phyloP scores from a whole-genome alignment of 2,797 vertebrate genomes.

The Chelon auratus region DNA sequence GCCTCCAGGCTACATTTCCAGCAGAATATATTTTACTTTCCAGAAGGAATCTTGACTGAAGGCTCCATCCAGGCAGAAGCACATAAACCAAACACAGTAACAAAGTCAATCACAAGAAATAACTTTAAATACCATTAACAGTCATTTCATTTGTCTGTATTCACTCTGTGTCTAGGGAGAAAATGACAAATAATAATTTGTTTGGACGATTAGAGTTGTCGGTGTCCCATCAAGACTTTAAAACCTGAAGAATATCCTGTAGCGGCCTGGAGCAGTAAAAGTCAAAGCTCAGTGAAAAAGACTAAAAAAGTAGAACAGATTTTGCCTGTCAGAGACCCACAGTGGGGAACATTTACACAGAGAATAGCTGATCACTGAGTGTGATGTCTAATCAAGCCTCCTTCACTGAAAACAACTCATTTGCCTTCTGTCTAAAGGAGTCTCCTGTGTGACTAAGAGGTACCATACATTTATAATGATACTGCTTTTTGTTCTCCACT shows the following conservation, averaged over 20 bases:
- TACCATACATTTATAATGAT: slow-evolving; percentile 27
- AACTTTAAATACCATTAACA: slow-evolving; percentile 6
- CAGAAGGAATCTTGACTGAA: slow-evolving; percentile 18
- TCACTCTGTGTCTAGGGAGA: neutral
- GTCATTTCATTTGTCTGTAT: neutral
- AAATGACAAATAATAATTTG: slow-evolving; percentile 2
- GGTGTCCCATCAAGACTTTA: neutral
- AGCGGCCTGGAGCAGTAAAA: neutral
- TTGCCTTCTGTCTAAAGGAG: slow-evolving; percentile 26
- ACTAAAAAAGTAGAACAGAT: neutral
- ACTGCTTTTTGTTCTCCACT: slow-evolving; percentile 25
- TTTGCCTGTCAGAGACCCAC: neutral
- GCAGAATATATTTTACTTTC: slow-evolving; percentile 29
- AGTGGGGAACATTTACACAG: slow-evolving; percentile 15
- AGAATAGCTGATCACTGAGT: slow-evolving; percentile 31
- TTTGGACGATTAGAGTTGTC: neutral
- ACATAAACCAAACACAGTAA: slow-evolving; percentile 2
- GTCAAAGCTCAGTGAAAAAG: neutral
- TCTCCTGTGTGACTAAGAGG: neutral
- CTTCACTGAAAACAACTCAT: slow-evolving; percentile 38
- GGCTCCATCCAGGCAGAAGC: slow-evolving; percentile 6
- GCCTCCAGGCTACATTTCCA: slow-evolving; percentile 39
- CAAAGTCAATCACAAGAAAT: neutral
- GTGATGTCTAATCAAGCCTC: slow-evolving; percentile 29
- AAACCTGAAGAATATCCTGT: slow-evolving; percentile 2